phyloP scores from a whole-genome alignment of 2,888 invertebrate species.

The Didymodactylos carnosus region DNA sequence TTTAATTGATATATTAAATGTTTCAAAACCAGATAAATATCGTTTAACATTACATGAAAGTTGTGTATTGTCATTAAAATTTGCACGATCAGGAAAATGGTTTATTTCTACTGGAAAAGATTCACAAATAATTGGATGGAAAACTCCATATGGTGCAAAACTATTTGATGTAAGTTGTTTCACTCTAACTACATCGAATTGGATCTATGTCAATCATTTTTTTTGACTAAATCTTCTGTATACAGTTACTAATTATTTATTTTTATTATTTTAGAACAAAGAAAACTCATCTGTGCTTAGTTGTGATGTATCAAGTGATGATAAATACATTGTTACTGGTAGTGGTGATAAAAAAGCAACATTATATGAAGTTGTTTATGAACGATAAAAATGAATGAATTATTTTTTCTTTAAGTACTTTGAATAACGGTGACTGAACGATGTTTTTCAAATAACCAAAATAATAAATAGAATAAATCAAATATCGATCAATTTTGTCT shows the following conservation, averaged over 20 bases:
- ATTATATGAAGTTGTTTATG: constrained; percentile 61
- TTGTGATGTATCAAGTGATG: constrained; percentile 86
- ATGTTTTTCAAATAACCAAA: no score
- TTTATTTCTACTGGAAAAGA: constrained; percentile 85
- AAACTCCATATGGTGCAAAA: constrained; percentile 77
- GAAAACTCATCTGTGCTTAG: constrained; percentile 84
- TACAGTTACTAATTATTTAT: background rate
- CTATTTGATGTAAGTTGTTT: constrained; percentile 36
- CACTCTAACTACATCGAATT: background rate
- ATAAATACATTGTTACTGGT: constrained; percentile 85
- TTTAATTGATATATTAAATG: constrained; percentile 62
- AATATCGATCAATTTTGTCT: no score
- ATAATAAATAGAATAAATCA: no score
- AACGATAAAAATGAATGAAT: background rate
- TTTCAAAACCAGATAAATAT: constrained; percentile 67
- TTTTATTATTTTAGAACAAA: constrained; percentile 49
- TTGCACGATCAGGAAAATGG: constrained; percentile 82
- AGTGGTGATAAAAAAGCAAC: constrained; percentile 91
- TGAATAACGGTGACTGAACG: no score
- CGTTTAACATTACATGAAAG: constrained; percentile 83
- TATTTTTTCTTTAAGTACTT: no score
- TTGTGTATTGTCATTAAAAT: constrained; percentile 75
- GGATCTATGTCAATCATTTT: no score
- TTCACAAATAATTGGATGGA: constrained; percentile 77
- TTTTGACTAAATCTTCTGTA: no score